These are phyloP conservation scores for Physella acuta DNA, from an alignment of 1,140 invertebrate species.

Conservation along the genomic window DNA sequence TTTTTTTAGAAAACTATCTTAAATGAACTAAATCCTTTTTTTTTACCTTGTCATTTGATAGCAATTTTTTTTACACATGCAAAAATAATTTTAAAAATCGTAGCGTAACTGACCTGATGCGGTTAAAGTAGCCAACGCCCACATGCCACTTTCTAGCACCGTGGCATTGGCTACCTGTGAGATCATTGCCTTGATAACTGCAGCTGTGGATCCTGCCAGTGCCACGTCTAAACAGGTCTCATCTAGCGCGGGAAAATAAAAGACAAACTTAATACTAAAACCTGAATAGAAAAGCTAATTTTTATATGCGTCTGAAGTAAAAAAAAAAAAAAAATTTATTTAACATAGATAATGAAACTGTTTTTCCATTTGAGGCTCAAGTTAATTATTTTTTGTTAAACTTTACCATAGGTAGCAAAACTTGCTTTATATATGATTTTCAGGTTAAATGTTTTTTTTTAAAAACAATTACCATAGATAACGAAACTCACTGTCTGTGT, in stretches of 20 bases:
- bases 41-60: too few species aligned
- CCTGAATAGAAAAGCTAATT: not conserved
- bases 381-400: not conserved
- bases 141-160: slow-evolving; percentile 34
- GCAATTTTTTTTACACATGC: too few species aligned
- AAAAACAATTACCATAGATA: not conserved
- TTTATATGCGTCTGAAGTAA: not conserved
- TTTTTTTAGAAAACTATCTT: too few species aligned
- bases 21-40: too few species aligned
- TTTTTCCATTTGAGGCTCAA: not conserved
- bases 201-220: slow-evolving; percentile 33
- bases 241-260: slow-evolving; percentile 27
- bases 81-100: too few species aligned
- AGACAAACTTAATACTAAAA: not conserved
- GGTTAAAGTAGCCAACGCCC: slow-evolving; percentile 40
- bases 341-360: not conserved
- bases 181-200: slow-evolving; percentile 31
- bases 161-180: slow-evolving; percentile 13
- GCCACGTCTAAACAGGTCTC: slow-evolving; percentile 40
- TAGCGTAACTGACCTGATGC: slow-evolving; percentile 30
- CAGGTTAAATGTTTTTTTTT: not conserved
- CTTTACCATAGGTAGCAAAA: not conserved
- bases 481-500: not conserved
- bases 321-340: not conserved
- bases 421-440: not conserved